phyloP scores from a whole-genome alignment of 2,888 invertebrate genomes.

The Zootermopsis nevadensis region DNA sequence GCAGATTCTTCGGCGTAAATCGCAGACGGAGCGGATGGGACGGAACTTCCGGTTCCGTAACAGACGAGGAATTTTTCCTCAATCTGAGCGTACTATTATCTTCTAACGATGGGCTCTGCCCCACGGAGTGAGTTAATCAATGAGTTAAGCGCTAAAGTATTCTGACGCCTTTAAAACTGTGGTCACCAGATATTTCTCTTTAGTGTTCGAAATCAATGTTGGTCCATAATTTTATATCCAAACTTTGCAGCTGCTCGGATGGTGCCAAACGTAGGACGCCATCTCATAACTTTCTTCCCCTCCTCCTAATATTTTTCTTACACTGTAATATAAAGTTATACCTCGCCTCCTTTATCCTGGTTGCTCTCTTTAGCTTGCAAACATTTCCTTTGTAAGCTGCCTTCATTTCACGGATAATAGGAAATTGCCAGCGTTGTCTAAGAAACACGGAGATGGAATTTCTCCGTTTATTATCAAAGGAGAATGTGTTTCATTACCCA shows the following conservation, averaged over 20 bases:
- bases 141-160: too few species aligned
- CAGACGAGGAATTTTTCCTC: too few species aligned
- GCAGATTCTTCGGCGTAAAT: too few species aligned
- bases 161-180: too few species aligned
- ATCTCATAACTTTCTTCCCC: background rate
- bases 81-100: too few species aligned
- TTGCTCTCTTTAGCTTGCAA: background rate
- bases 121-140: too few species aligned
- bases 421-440: background rate
- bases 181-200: too few species aligned
- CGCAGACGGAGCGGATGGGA: too few species aligned
- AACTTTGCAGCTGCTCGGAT: background rate
- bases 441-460: background rate
- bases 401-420: conserved; percentile 6
- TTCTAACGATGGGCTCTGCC: too few species aligned
- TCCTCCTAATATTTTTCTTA: background rate
- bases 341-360: background rate
- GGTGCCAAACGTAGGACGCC: background rate
- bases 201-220: too few species aligned
- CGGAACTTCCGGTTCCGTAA: too few species aligned
- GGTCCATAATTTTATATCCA: background rate
- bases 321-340: background rate
- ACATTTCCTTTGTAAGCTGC: conserved; percentile 5
- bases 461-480: background rate
- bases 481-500: background rate